phyloP scores from a whole-genome alignment of 2,113 vertebrate species.

The Ancistrus triradiatus region DNA sequence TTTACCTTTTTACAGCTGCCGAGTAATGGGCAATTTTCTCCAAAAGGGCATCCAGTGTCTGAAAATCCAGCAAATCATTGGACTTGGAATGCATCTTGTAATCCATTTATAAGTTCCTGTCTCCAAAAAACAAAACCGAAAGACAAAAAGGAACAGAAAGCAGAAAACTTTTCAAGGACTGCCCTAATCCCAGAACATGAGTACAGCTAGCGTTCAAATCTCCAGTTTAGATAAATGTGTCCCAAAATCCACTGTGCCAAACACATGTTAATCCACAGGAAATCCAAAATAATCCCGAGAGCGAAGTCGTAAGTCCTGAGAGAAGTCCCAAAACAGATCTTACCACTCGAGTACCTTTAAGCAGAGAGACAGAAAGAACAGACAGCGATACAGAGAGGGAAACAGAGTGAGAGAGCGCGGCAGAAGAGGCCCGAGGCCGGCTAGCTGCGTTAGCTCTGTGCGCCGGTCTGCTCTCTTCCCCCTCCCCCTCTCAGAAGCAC shows the following conservation, averaged over 20 bases:
- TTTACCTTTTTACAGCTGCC: slow-evolving; percentile 75
- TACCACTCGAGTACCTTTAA: not conserved
- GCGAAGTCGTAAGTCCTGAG: slow-evolving; percentile 47
- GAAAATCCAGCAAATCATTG: slow-evolving; percentile 77
- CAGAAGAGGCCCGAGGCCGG: slow-evolving; percentile 63
- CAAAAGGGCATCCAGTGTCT: slow-evolving; percentile 75
- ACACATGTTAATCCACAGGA: slow-evolving; percentile 55
- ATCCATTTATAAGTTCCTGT: slow-evolving; percentile 66
- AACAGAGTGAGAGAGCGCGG: slow-evolving; percentile 33
- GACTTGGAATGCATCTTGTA: slow-evolving; percentile 78
- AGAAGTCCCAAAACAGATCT: slow-evolving; percentile 38
- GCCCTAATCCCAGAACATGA: slow-evolving; percentile 50
- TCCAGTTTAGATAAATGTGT: slow-evolving; percentile 45
- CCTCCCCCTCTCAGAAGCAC: slow-evolving; percentile 74
- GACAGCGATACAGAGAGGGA: slow-evolving; percentile 3
- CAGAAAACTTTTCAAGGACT: slow-evolving; percentile 53
- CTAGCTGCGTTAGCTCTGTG: slow-evolving; percentile 72
- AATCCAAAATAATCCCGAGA: slow-evolving; percentile 48
- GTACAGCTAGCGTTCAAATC: slow-evolving; percentile 49
- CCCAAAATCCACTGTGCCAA: slow-evolving; percentile 55
- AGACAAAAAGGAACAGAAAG: slow-evolving; percentile 25
- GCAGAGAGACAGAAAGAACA: slow-evolving; percentile 39
- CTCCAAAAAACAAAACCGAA: slow-evolving; percentile 55
- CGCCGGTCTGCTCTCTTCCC: slow-evolving; percentile 71
- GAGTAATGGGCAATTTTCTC: slow-evolving; percentile 75